Evolutionary conservation across 2,797 vertebrate genomes (phyloP), one percentile per base, ranked within the genome.

Genomic region (Brachyrhaphis roseni): DNA sequence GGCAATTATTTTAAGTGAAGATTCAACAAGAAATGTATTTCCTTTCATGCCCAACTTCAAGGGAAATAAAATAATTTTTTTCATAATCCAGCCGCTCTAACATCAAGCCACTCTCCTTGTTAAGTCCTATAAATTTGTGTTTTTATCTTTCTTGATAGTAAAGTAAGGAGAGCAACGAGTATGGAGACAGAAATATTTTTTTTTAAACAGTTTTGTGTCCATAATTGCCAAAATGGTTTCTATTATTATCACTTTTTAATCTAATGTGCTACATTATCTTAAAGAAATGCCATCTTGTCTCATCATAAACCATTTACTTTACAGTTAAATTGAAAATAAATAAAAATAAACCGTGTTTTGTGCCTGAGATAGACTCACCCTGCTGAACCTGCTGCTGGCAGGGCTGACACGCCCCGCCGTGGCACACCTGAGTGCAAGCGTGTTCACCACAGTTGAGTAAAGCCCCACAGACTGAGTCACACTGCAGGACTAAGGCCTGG

Each of bases 371-470:
- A 82, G 20, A 93, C 95, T 94, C 91, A 98, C 98, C 95, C 91
- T 98, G 98, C 76, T 97, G 94, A 78, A 98, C 87, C 75, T 93
- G 95, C 83, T 97, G 92, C 72, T 95, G 97, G 90, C 98, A 99
- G 82, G 97, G 96, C 47, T 96, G 95, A 90, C 98, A 99, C 0
- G 91, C 84, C 81, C 97, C 97, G 0, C 93, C 91, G 90, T 99
- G 98, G 93, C 98, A 99, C 82, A 98, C 95, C 92, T 97, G 96
- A 79, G 92, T 78, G 87, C 98, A 99, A 82, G 74, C 94, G 93
- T 99, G 98, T 85, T 97, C 93, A 31, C 94, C 96, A 93, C 98
- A 99, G 92, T 97, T 98, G 78, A 99, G 94, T 74, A 90, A 59
- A 87, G 95, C 96, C 8, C 95, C 95, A 84, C 98, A 99, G 28